Conservation (phyloP, 64 coral and sea anemone genomes). For the Trachythela sp. region DNA sequence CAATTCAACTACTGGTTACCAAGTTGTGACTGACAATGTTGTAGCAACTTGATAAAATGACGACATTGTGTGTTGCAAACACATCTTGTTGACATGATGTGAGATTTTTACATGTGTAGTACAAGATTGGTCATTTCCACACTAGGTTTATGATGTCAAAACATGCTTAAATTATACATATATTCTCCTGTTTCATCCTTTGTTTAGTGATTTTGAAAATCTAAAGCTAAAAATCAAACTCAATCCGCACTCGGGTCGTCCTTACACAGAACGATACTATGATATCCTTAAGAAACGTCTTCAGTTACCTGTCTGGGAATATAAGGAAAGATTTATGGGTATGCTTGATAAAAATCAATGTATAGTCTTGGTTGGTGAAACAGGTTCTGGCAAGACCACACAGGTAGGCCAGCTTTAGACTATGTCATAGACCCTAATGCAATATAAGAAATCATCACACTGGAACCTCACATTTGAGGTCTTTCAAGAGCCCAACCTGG, state of each 20-base stretch:
- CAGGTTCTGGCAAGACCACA: slow-evolving; percentile 92
- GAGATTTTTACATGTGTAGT: background rate
- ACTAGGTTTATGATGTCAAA: too few relatives aligned
- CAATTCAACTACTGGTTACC: too few relatives aligned
- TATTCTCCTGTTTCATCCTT: background rate
- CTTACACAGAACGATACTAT: slow-evolving; percentile 86
- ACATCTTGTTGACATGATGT: too few relatives aligned
- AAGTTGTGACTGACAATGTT: too few relatives aligned
- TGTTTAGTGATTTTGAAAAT: slow-evolving; percentile 51
- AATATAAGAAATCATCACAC: too few relatives aligned
- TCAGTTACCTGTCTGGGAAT: slow-evolving; percentile 93
- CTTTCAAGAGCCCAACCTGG: too few relatives aligned
- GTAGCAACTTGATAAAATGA: too few relatives aligned
- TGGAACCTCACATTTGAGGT: too few relatives aligned
- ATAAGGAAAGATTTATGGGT: slow-evolving; percentile 82
- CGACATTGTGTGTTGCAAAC: too few relatives aligned
- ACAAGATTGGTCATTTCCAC: too few relatives aligned
- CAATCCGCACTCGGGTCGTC: slow-evolving; percentile 75
- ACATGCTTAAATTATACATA: too few relatives aligned
- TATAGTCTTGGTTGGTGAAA: slow-evolving; percentile 89
- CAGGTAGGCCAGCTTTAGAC: slow-evolving; percentile 52
- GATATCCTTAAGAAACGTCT: slow-evolving; percentile 87
- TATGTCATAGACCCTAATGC: too few relatives aligned
- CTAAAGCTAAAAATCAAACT: slow-evolving; percentile 66
- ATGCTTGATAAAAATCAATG: slow-evolving; percentile 65